Evolutionary conservation across 2,888 invertebrate species (phyloP).

Genomic region (Thereva nobilitata): DNA sequence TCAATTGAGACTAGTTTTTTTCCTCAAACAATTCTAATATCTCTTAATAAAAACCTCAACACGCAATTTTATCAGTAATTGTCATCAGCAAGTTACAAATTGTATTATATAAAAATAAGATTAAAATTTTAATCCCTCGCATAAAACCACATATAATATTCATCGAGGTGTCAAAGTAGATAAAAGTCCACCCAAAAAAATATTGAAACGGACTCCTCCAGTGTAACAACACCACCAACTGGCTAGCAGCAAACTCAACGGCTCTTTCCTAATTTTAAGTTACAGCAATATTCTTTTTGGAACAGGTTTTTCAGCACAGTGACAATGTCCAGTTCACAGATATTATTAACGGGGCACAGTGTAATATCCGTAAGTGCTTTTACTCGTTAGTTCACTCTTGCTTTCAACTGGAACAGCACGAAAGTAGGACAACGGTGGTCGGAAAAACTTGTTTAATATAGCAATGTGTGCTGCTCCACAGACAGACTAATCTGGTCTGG

Average conservation of each 20-base stretch:
- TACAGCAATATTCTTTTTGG: conserved; percentile 9
- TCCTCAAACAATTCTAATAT: too few species aligned
- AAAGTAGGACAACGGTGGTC: conserved; percentile 27
- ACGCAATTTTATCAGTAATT: too few species aligned
- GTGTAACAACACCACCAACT: too few species aligned
- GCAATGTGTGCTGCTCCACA: conserved; percentile 12
- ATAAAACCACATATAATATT: too few species aligned
- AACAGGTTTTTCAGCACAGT: conserved; percentile 22
- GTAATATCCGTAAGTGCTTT: conserved; percentile 35
- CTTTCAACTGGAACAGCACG: conserved; percentile 25
- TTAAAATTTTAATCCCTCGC: too few species aligned
- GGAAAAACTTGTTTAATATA: conserved; percentile 19
- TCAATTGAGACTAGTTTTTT: too few species aligned
- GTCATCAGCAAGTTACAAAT: too few species aligned
- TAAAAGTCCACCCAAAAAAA: too few species aligned
- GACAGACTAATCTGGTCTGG: not conserved
- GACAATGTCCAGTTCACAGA: conserved; percentile 31
- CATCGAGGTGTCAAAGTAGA: too few species aligned
- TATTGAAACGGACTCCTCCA: too few species aligned
- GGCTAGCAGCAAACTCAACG: not conserved
- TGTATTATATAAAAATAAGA: too few species aligned
- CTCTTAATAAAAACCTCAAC: too few species aligned
- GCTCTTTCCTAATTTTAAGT: conserved; percentile 28
- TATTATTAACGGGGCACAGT: conserved; percentile 18
- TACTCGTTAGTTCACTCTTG: conserved; percentile 34